Evolutionary conservation across 2,113 vertebrate genomes (phyloP), one percentile per base, ranked within the genome.

Genomic region (Oreochromis spilurus): DNA sequence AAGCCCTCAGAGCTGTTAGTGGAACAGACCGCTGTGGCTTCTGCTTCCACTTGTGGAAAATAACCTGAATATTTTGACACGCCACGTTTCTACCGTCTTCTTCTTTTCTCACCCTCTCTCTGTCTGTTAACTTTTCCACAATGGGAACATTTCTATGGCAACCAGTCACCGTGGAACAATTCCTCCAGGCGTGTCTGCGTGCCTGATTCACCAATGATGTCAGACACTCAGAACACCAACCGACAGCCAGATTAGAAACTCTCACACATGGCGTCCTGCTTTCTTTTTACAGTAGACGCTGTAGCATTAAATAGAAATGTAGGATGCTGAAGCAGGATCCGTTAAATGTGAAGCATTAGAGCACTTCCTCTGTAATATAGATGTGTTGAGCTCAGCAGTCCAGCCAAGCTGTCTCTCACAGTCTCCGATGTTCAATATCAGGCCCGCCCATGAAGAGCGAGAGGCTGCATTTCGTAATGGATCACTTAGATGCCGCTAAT

Each of bases 81-180:
- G 48, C 82, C 91, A 86, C 89, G 26, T 88, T 75, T 81, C 84
- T 40, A 16, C 60, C 26, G 43, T 54, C 17, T 53, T 50, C 45
- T 40, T 67, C 38, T 29, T 75, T 54, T 83, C 29, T 75, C 82
- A 14, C 60, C 57, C 31, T 36, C 60, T 53, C 84, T 78, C 40
- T 62, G 3, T 65, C 24, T 58, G 29, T 88, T 85, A 89, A 90
- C 80, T 94, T 89, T 91, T 79, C 90, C 93, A 95, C 96, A 96
- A 96, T 91, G 96, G 95, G 94, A 97, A 96, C 94, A 97, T 98
- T 97, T 97, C 97, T 97, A 97, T 98, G 96, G 97, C 96, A 99
- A 98, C 97, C 90, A 94, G 97, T 97, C 97, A 95, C 97, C 94
- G 95, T 96, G 97, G 97, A 97, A 96, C 95, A 94, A 96, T 96